phyloP scores from a whole-genome alignment of 1,140 invertebrate genomes.

The Eulimnadia texana region DNA sequence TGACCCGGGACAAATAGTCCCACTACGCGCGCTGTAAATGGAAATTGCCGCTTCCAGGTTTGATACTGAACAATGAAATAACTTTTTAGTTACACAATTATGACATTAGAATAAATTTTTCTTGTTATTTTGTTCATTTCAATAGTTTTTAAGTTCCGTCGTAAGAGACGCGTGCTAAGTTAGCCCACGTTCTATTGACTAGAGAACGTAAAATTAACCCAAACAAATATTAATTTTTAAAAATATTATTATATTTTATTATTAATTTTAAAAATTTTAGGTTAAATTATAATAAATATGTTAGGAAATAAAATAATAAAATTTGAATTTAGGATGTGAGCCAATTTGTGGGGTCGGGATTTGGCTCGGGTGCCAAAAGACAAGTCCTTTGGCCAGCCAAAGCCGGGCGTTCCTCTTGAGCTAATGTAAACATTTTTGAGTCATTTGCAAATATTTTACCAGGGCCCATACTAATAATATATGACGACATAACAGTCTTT shows the following conservation, averaged over 20 bases:
- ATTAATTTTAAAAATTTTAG: too few relatives aligned
- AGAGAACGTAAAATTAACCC: too few relatives aligned
- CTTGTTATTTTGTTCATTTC: neutral
- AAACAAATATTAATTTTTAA: too few relatives aligned
- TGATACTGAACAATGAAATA: neutral
- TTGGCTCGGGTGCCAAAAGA: neutral
- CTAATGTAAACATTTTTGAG: neutral
- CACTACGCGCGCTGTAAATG: too few relatives aligned
- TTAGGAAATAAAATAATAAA: too few relatives aligned
- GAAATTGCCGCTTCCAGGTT: too few relatives aligned
- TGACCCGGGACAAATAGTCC: neutral
- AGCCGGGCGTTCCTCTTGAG: neutral
- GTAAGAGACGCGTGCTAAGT: neutral
- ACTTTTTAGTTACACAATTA: neutral
- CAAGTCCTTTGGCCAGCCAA: neutral
- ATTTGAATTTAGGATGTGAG: too few relatives aligned
- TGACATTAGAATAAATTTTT: neutral
- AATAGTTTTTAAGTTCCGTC: neutral
- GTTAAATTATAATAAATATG: too few relatives aligned
- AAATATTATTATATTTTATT: too few relatives aligned
- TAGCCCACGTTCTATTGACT: neutral
- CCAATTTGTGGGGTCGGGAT: too few relatives aligned
- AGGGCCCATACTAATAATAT: too few relatives aligned
- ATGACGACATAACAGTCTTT: too few relatives aligned
- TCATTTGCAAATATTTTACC: neutral